Base-by-base conservation (phyloP, 2,113 vertebrate genomes). In the Eubucco bourcierii region DNA sequence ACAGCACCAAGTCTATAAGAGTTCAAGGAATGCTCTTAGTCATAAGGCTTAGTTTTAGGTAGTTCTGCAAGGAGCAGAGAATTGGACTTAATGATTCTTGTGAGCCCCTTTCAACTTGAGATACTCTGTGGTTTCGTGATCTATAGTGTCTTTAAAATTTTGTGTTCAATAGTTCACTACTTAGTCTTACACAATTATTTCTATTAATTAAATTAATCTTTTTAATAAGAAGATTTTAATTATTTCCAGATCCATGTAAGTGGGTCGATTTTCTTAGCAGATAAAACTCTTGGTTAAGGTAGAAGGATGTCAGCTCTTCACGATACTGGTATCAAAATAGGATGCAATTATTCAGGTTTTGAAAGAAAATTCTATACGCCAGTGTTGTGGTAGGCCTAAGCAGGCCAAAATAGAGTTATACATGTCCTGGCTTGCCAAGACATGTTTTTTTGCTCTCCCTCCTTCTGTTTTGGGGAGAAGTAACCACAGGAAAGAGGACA, bases 71-170 rank as follows among this genome's bases (percentile, higher is more conserved):
- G 21, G 13, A 63, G 14, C 12, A 21, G 4, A 5, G 18, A 37
- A 1, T 9, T 76, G 27, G 7, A 60, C 20, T 64, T 4, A 0
- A 15, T 28, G 12, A 44, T 44, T 21, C 2, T 70, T 37, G 47
- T 39, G 29, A 7, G 13, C 27, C 15, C 16, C 33, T 87, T 47
- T 18, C 34, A 88, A 17, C 10, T 72, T 9, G 7, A 76, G 33
- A 61, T 65, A 73, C 12, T 82, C 18, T 56, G 13, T 47, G 47
- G 55, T 80, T 74, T 23, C 78, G 13, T 64, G 58, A 93, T 52
- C 55, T 74, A 76, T 15, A 90, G 56, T 60, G 90, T 80, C 46
- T 93, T 90, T 52, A 74, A 86, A 92, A 72, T 92, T 75, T 75
- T 75, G 56, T 81, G 46, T 78, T 80, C 60, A 74, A 5, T 41